These are phyloP conservation scores for Mormyrops attenuatus DNA, from an alignment of 2,797 vertebrate genomes.

Conservation along the genomic window DNA sequence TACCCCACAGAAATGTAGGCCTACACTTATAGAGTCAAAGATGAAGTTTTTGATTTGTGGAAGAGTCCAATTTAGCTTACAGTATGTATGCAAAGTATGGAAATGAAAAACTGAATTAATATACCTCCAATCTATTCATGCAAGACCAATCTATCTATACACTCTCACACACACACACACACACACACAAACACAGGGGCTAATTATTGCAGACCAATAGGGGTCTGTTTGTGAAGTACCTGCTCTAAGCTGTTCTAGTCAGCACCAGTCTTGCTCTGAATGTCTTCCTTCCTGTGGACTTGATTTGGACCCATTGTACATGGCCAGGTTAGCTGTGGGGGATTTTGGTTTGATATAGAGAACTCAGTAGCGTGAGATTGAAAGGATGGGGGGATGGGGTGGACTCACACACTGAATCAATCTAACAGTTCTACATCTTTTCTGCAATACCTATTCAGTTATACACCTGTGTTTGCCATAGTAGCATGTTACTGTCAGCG, in stretches of 20 bases:
- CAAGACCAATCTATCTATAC: background rate
- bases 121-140: background rate
- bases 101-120: background rate
- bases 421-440: background rate
- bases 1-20: background rate
- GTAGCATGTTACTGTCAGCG: background rate
- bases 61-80: background rate
- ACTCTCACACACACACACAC: no score
- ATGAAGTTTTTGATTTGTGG: background rate
- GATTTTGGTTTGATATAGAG: background rate
- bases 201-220: background rate
- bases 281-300: background rate
- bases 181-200: no score
- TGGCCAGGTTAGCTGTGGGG: background rate
- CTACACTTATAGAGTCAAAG: background rate
- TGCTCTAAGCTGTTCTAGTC: background rate
- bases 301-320: constrained; percentile 7
- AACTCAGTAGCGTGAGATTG: background rate
- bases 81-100: background rate
- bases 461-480: background rate
- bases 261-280: background rate
- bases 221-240: background rate
- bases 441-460: background rate
- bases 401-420: background rate
- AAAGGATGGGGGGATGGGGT: background rate